Base-by-base conservation (phyloP, 2,113 vertebrate species). In the Pluvialis apricaria region DNA sequence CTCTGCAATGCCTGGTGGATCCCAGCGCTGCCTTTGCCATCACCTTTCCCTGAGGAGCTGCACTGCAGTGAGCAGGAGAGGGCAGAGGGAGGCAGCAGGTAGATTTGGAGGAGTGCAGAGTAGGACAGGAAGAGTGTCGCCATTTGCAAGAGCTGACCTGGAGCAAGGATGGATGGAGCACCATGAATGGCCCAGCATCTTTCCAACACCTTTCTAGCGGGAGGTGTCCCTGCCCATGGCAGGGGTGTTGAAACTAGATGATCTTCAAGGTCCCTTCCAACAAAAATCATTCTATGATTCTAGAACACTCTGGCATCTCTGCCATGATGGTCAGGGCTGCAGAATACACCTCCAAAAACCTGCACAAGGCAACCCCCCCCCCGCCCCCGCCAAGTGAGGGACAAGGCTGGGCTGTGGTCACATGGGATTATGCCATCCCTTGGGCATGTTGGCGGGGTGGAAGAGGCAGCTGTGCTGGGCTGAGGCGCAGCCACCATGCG, bases 381-480 rank as follows among this genome's bases (percentile, higher is more conserved):
- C 42, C 42, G 42, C 42, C 42, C 47, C 9, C 20, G 11, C 49
- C 0, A 0, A 5, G 11, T 1, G 36, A 86, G 36, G n/a, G 64
- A 9, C 31, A 40, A 88, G n/a, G 15, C 24, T 36, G 65, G 34
- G 73, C 60, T 57, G 34, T 4, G 20, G 15, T 25, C 19, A 5
- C 7, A 3, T 0, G 5, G 21, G 36, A 38, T 40, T 15, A 5
- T 31, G 38, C 4, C 60, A 64, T 29, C 34, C 47, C 42, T 72
- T 19, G 61, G 57, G 29, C n/a, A 8, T 1, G 4, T 9, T 0
- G 0, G 18, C 15, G 3, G 6, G 36, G 45, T 7, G 55, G 18
- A n/a, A 51, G 62, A 24, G 20, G 20, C 34, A 66, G 45, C 7
- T 22, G 34, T 4, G 55, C 45, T 29, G 60, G 31, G 34, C 49